Conservation (phyloP, 1,140 invertebrate genomes). For the Schlechtendalia chinensis region DNA sequence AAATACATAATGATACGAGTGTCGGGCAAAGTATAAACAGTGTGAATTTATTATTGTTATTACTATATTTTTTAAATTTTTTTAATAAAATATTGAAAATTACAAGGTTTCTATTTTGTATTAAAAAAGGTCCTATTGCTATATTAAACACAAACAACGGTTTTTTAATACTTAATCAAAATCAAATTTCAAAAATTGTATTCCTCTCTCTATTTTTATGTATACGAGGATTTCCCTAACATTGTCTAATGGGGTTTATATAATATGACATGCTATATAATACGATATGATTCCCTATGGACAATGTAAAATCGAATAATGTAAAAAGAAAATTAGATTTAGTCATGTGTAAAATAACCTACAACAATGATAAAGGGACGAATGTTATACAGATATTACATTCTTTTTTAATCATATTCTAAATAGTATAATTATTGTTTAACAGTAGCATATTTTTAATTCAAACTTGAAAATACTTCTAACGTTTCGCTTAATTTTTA, state of each 20-base stretch:
- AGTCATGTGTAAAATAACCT: not conserved
- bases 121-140: not conserved
- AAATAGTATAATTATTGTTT: too few species aligned
- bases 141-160: not conserved
- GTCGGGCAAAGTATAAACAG: too few species aligned
- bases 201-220: too few species aligned
- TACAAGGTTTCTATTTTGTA: too few species aligned
- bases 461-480: too few species aligned
- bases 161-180: not conserved
- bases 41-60: too few species aligned
- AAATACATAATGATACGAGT: too few species aligned
- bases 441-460: too few species aligned
- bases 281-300: not conserved
- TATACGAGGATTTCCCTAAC: not conserved
- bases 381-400: not conserved
- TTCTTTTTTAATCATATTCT: not conserved
- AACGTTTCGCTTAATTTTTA: too few species aligned
- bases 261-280: not conserved
- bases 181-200: not conserved
- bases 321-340: not conserved
- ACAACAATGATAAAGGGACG: not conserved
- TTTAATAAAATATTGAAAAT: too few species aligned
- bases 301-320: not conserved
- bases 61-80: too few species aligned
- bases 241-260: not conserved